phyloP scores from a whole-genome alignment of 2,888 invertebrate species.

The Spisula subtruncata region DNA sequence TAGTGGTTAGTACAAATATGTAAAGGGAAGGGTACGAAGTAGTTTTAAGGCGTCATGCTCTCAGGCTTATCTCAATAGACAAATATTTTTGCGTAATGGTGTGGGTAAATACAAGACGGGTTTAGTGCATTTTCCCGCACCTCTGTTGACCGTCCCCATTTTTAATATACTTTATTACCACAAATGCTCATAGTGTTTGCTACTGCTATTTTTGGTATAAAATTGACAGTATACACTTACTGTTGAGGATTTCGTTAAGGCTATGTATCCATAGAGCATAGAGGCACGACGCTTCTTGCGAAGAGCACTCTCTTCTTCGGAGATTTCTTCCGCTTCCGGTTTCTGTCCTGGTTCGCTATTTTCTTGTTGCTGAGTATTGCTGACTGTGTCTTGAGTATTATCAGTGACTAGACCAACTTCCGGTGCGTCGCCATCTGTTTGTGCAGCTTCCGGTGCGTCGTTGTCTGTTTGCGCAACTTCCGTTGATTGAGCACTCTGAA shows the following conservation, averaged over 20 bases:
- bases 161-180: too few relatives aligned
- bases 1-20: too few relatives aligned
- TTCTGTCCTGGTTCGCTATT: slow-evolving; percentile 21
- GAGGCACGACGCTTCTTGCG: slow-evolving; percentile 44
- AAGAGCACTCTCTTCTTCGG: slow-evolving; percentile 31
- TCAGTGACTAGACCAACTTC: slow-evolving; percentile 36
- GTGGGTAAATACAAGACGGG: too few relatives aligned
- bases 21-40: too few relatives aligned
- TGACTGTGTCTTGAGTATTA: slow-evolving; percentile 41
- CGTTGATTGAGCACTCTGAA: not conserved
- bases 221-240: too few relatives aligned
- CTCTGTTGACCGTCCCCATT: too few relatives aligned
- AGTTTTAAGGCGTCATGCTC: too few relatives aligned
- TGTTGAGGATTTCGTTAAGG: slow-evolving; percentile 30
- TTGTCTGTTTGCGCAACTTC: not conserved
- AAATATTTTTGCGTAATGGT: too few relatives aligned
- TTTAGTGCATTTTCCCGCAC: too few relatives aligned
- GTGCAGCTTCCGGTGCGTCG: slow-evolving; percentile 39
- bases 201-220: too few relatives aligned
- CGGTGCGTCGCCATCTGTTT: slow-evolving; percentile 19
- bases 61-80: too few relatives aligned
- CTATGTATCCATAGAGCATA: slow-evolving; percentile 67
- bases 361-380: slow-evolving; percentile 27
- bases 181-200: too few relatives aligned
- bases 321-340: slow-evolving; percentile 28